Base-by-base conservation (phyloP, 2,113 vertebrate genomes). In the Leptosomus discolor region DNA sequence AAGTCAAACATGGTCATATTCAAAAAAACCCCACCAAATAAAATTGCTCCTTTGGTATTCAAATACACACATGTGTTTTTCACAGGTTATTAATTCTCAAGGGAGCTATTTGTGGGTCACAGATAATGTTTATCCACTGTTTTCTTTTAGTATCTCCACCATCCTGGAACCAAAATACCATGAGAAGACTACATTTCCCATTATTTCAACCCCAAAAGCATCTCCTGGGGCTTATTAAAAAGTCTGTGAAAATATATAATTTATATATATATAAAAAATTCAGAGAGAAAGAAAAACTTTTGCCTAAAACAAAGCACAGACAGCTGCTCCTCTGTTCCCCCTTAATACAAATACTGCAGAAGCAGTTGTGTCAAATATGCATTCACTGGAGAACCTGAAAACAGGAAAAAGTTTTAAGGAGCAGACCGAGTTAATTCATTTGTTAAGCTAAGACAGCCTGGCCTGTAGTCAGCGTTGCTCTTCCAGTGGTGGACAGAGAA, bases 151-250 rank as follows among this genome's bases (percentile, higher is more conserved):
- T 57, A 71, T 36, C 65, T 89, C 83, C n/a, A 68, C 76, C 69
- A 91, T n/a, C 36, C 84, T 87, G 84, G 73, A 94, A 92, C 43
- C 76, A 94, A 91, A 91, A 91, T 75, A 85, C 65, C 92, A 92
- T 13, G 39, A 81, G 83, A 97, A 94, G 88, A 75, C 75, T 88
- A 54, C 27, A 53, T 81, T 95, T 87, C 73, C 77, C 94, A 87
- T 56, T 96, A 93, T 85, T 95, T 95, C 80, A 85, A 74, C 43
- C 34, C 77, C 34, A 2, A 88, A 93, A 94, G 57, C 56, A 92
- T 81, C 76, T 91, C 88, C 22, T 51, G 65, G 39, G 68, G 19
- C 69, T 92, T 83, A 92, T 89, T 92, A 90, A 92, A 92, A 93
- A 26, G 64, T 78, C 92, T 92, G 73, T 94, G 71, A 85, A 92